Conservation (phyloP, 2,888 invertebrate genomes). For the Scaeva pyrastri region DNA sequence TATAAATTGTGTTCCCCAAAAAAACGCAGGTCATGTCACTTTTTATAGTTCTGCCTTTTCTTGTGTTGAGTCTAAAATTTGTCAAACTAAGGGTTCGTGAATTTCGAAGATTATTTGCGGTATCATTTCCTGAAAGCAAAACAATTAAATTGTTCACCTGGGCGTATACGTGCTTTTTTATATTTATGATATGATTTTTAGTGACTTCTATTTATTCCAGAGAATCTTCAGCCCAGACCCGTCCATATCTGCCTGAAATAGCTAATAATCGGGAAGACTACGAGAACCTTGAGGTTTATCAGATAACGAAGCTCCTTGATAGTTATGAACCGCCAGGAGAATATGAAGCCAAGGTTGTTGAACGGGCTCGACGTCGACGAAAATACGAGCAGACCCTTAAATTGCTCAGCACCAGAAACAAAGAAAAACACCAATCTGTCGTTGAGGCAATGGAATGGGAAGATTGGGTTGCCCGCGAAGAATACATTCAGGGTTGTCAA, state of each 20-base stretch:
- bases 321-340: conserved; percentile 81
- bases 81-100: no score
- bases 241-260: conserved; percentile 81
- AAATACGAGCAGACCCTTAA: conserved; percentile 86
- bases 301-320: conserved; percentile 79
- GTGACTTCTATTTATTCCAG: conserved; percentile 77
- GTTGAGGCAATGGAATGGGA: conserved; percentile 92
- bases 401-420: conserved; percentile 85
- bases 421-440: conserved; percentile 87
- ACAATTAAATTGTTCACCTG: no score
- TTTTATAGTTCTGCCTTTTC: no score
- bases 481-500: conserved; percentile 90
- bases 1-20: no score
- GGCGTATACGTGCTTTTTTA: no score
- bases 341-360: conserved; percentile 86
- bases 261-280: conserved; percentile 75
- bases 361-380: conserved; percentile 88
- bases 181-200: no score
- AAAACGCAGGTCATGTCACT: no score
- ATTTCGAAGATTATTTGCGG: no score
- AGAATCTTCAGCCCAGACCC: conserved; percentile 83
- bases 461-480: conserved; percentile 93
- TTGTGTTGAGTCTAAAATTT: no score
- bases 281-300: conserved; percentile 80
- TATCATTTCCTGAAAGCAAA: no score